Base-by-base conservation (phyloP, 2,888 invertebrate genomes). In the Agrochola lychnidis region DNA sequence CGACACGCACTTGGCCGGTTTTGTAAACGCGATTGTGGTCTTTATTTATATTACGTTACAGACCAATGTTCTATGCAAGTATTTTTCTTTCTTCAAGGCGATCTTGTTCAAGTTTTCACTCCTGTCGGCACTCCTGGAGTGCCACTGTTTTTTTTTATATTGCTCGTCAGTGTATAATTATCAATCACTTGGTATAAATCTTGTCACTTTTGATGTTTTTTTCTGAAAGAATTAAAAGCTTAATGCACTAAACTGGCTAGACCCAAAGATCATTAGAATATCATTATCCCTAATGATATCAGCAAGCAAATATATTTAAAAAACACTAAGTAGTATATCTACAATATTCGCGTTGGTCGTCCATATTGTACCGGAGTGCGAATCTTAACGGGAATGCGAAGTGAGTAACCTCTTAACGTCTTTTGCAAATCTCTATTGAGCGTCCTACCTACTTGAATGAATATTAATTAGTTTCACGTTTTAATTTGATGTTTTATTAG, bases 331-430 rank as follows among this genome's bases (percentile, higher is more conserved):
- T n/a, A n/a, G n/a, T n/a, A n/a, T n/a, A n/a, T n/a, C n/a, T n/a
- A 14, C 22, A 59, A 62, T 61, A 30, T 67, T 67, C 25, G 56
- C 48, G n/a, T 63, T 42, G n/a, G 63, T 45, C 12, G 22, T 61
- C 76, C 80, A 78, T 83, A 81, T 72, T 76, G 81, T 73, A 80
- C 81, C 45, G 64, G 67, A 73, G 62, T 66, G 78, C 62, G 14
- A 73, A 70, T 57, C 30, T 42, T 87, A 87, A 87, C 87, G 86
- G 87, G 22, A 76, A 25, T 10, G 3, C 9, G 22, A 66, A 76
- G 87, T 87, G 78, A 87, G 68, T 87, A 79, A 87, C 87, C 87
- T 82, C 74, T 72, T 67, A 66, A 74, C 70, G 75, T 70, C 76
- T 81, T 72, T 42, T 57, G 73, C 71, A 76, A 80, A 83, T 80